These are phyloP conservation scores for Oryctolagus cuniculus DNA, from an alignment of 2,113 vertebrate genomes.

Conservation along the genomic window mOryCun1.1 NC_091437.1:25391501-25392000, in stretches of 20 bases:
- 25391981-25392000: conserved; percentile 60
- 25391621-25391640: too few species aligned
- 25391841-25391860: background rate
- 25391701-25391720: background rate
- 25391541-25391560: too few species aligned
- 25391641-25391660: too few species aligned
- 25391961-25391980: conserved; percentile 34
- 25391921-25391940: background rate
- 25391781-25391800: background rate
- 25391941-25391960: background rate
- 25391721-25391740: background rate
- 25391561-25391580: too few species aligned
- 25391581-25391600: too few species aligned
- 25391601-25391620: too few species aligned
- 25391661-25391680: too few species aligned
- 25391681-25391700: background rate
- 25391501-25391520: too few species aligned
- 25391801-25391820: background rate
- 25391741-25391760: background rate
- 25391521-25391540: too few species aligned
- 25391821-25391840: background rate
- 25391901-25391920: background rate
- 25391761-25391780: background rate
- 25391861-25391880: background rate
- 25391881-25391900: background rate